Conservation (phyloP, 2,797 vertebrate species). For the Lepilemur septentrionalis region DNA sequence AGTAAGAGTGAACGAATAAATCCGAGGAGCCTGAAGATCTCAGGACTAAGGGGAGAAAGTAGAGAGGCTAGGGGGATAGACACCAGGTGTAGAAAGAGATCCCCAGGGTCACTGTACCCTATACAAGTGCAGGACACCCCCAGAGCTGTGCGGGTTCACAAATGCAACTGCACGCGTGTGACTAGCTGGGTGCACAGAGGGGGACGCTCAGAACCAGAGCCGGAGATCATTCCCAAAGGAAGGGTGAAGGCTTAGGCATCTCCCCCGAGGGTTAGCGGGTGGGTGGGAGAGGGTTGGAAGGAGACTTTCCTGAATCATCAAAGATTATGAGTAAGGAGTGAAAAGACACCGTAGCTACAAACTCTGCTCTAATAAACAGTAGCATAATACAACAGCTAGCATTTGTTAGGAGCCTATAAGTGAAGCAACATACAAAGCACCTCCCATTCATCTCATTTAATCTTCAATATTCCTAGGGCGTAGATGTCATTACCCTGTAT, state of each 20-base stretch:
- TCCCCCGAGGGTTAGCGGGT: neutral
- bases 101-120: neutral
- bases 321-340: neutral
- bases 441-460: neutral
- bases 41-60: neutral
- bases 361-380: neutral
- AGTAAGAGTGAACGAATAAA: neutral
- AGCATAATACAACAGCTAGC: neutral
- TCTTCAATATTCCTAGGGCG: neutral
- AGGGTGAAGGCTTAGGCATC: too few relatives aligned
- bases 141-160: rapidly evolving
- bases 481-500: neutral
- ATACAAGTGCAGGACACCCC: neutral
- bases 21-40: neutral
- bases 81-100: too few relatives aligned
- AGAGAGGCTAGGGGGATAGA: neutral
- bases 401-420: neutral
- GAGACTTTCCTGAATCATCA: neutral
- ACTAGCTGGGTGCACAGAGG: neutral
- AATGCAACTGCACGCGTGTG: too few relatives aligned
- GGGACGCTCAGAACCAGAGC: neutral
- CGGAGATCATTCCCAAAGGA: neutral
- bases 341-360: neutral
- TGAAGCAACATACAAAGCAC: neutral
- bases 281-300: neutral